Evolutionary conservation across 35 echinoderm and acorn worm genomes (phyloP), one percentile per base, ranked within the genome.

Genomic region (Apostichopus californicus): DNA sequence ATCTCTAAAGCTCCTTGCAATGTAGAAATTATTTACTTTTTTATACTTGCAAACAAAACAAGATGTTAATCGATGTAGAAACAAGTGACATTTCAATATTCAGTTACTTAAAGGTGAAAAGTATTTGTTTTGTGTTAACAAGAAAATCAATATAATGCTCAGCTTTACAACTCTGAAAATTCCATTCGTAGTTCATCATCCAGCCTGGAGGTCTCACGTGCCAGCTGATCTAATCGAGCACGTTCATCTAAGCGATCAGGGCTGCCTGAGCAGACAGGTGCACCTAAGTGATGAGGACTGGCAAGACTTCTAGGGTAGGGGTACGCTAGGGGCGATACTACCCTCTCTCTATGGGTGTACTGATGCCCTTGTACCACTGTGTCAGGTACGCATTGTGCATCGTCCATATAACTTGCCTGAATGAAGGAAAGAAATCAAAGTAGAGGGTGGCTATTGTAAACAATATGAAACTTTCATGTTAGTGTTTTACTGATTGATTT

Each of bases 151-250:
- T 46, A 68, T 68, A 68, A 14, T 18, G 2, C 20, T 14, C 10
- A 12, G 52, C 55, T 56, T 46, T 55, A 83, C 7, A 83, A 53
- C 55, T 83, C 80, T 83, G 80, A 83, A 55, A 83, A 83, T 83
- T 83, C 80, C 80, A 83, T 83, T 17, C 55, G 80, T 55, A 83
- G 55, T 11, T 55, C 80, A 13, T 24, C 80, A 15, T 83, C 80
- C 46, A 83, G 55, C 15, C 80, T 54, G 6, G 80, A 83, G 10
- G 55, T 56, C 55, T 83, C 80, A 57, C 55, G 24, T 17, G 55
- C 52, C 52, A 83, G 18, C 6, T 53, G 34, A 10, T 55, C 8
- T 15, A 83, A 25, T 4, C n/a, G 53, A 55, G 24, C 64, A 4
- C 18, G 64, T 68, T 68, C 64, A 11, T 68, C 64, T 11, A 68